These are phyloP conservation scores for Rhamphomyia laevipes DNA, from an alignment of 2,888 invertebrate genomes.

Conservation along the genomic window DNA sequence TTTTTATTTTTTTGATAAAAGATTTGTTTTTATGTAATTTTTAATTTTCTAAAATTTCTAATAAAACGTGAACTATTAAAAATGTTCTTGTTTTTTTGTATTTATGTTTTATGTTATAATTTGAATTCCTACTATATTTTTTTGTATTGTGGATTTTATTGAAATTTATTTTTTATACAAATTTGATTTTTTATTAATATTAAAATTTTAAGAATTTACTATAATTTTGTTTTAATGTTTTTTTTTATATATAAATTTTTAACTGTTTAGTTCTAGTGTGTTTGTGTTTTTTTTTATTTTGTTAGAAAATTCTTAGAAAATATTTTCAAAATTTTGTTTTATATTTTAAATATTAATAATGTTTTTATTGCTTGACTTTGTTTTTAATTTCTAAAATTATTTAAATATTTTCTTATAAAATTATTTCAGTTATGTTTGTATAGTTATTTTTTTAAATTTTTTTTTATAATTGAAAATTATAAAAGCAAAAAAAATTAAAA, in stretches of 20 bases:
- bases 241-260: neutral
- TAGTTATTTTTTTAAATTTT: too few species aligned
- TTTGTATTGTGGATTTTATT: too few species aligned
- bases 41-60: neutral
- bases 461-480: too few species aligned
- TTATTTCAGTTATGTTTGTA: too few species aligned
- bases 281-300: neutral
- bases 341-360: neutral
- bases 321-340: neutral
- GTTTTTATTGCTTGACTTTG: neutral
- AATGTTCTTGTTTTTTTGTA: too few species aligned
- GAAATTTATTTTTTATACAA: neutral
- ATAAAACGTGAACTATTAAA: neutral
- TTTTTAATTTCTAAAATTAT: neutral
- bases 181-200: neutral
- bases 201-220: neutral
- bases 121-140: too few species aligned
- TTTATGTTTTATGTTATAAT: too few species aligned
- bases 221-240: neutral
- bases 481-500: neutral
- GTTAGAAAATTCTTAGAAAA: neutral
- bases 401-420: neutral
- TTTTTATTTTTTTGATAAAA: too few species aligned
- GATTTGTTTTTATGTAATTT: neutral
- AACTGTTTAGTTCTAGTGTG: neutral